These are phyloP conservation scores for Falco berigora DNA, from an alignment of 2,797 vertebrate species.

Conservation along the genomic window DNA sequence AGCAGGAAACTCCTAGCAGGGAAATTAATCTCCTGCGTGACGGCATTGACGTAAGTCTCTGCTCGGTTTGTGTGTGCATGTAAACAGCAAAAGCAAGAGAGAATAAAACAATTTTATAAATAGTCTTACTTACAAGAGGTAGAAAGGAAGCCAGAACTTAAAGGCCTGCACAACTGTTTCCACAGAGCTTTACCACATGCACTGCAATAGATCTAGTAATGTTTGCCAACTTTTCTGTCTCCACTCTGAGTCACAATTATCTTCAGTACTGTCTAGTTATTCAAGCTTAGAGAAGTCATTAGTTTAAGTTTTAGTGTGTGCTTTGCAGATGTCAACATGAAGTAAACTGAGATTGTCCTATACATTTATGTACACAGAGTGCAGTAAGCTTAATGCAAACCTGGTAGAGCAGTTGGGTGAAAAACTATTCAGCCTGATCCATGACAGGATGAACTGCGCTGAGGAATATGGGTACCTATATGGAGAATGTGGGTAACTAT, in stretches of 20 bases:
- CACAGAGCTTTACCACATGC: neutral
- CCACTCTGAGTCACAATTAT: constrained; percentile 40
- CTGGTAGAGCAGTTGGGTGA: neutral
- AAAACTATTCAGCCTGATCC: neutral
- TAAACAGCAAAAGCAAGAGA: constrained; percentile 26
- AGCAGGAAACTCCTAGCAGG: constrained; percentile 9
- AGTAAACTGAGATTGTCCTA: neutral
- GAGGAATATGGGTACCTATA: neutral
- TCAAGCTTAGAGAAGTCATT: constrained; percentile 47
- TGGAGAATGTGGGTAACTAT: neutral
- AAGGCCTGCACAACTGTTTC: neutral
- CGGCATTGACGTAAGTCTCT: neutral
- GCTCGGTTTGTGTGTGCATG: neutral
- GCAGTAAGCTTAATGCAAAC: neutral
- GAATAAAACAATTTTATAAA: constrained; percentile 5
- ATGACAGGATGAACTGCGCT: neutral
- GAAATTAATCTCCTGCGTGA: constrained; percentile 31
- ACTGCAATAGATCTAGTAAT: neutral
- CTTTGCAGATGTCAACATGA: constrained; percentile 41
- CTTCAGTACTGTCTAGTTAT: constrained; percentile 28
- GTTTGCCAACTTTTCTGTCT: neutral
- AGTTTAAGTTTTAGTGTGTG: constrained; percentile 50
- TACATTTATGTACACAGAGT: neutral
- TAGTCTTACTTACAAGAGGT: neutral
- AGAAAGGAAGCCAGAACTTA: constrained; percentile 1